Percentiles rank a stretch among this genome's conserved stretches.
Conservation (phyloP, 1,140 invertebrate genomes). For the Magallana angulata region DNA sequence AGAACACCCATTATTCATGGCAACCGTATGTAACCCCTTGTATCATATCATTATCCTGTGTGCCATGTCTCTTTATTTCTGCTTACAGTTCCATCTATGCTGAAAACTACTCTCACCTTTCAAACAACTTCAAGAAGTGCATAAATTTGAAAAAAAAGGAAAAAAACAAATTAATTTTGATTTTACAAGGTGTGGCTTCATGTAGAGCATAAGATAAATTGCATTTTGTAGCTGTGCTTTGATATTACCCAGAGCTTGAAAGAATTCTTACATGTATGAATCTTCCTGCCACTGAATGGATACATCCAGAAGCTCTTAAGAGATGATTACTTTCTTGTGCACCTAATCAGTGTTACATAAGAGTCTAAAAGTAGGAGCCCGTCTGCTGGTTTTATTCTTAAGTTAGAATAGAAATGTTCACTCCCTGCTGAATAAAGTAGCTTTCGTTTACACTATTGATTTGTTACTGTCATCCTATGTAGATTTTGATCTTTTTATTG, state of each 20-base stretch:
- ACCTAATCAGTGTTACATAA: too few species aligned
- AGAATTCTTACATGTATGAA: background rate
- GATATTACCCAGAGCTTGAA: constrained; percentile 2
- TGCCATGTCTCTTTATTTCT: constrained; percentile 25
- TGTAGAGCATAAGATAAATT: background rate
- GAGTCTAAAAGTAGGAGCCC: too few species aligned
- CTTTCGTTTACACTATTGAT: too few species aligned
- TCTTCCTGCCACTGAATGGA: background rate
- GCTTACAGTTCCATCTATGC: constrained; percentile 35
- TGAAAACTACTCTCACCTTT: constrained; percentile 9
- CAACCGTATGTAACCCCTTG: constrained; percentile 75
- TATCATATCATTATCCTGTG: constrained; percentile 27
- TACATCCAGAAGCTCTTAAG: background rate
- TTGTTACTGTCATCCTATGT: too few species aligned
- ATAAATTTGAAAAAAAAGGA: background rate
- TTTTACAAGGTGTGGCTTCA: background rate
- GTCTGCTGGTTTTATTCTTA: too few species aligned
- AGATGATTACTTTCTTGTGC: too few species aligned
- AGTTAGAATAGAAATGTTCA: too few species aligned
- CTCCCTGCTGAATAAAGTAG: too few species aligned
- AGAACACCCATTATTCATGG: constrained; percentile 83
- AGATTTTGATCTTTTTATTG: too few species aligned
- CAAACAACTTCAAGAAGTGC: background rate
- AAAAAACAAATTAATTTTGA: too few species aligned
- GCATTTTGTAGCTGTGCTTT: background rate